Evolutionary conservation across 2,797 vertebrate species (phyloP).

Genomic region (Channallabes apus): DNA sequence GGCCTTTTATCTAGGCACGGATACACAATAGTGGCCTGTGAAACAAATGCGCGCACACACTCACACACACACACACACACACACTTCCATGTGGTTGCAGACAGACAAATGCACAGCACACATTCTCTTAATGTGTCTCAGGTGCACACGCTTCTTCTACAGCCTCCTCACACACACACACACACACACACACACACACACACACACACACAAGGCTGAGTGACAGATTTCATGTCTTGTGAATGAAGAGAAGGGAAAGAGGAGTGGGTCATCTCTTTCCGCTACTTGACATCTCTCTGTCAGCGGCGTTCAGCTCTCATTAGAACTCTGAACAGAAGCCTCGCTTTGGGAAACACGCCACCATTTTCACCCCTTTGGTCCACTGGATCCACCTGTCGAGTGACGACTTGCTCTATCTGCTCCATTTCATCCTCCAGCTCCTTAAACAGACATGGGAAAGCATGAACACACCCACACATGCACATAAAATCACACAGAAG

Average conservation of each 20-base stretch:
- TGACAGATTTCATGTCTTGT: constrained; percentile 49
- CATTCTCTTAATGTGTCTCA: not conserved
- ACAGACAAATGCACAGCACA: constrained; percentile 30
- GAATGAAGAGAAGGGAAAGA: constrained; percentile 54
- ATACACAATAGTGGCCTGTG: constrained; percentile 46
- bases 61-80: constrained; percentile 30
- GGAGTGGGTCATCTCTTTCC: constrained; percentile 55
- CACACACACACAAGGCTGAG: constrained; percentile 40
- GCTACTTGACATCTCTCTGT: constrained; percentile 63
- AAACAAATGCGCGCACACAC: constrained; percentile 24
- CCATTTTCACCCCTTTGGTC: constrained; percentile 65
- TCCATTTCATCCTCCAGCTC: constrained; percentile 20
- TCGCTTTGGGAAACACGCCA: constrained; percentile 52
- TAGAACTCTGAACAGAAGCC: constrained; percentile 61
- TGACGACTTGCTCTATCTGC: constrained; percentile 57
- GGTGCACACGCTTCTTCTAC: not conserved
- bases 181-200: constrained; percentile 19
- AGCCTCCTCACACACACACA: not conserved
- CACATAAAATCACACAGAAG: constrained; percentile 9
- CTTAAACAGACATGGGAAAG: not conserved
- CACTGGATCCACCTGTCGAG: constrained; percentile 73
- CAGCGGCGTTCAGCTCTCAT: constrained; percentile 67
- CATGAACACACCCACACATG: not conserved
- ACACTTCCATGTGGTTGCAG: constrained; percentile 12
- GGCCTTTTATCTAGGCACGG: constrained; percentile 57